phyloP scores from a whole-genome alignment of 2,888 invertebrate species.

The Dynastes maya region DNA sequence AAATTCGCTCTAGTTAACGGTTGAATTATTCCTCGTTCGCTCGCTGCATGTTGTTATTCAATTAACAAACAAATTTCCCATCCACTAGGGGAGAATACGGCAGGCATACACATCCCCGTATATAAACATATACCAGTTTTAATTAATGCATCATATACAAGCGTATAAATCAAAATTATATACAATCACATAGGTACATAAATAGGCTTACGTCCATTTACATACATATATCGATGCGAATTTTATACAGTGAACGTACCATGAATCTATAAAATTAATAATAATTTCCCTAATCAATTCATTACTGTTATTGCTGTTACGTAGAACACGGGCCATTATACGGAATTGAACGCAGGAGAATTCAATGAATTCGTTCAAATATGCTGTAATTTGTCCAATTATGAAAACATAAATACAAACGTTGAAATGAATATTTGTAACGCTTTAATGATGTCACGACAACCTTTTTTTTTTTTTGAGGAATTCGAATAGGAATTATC shows the following conservation, averaged over 20 bases:
- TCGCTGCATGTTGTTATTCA: slow-evolving; percentile 14
- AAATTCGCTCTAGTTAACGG: not conserved
- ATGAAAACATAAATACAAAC: too few relatives aligned
- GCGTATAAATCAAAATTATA: slow-evolving; percentile 40
- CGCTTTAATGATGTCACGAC: too few relatives aligned
- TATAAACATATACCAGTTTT: slow-evolving; percentile 35
- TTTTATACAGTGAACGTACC: too few relatives aligned
- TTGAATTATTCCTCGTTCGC: slow-evolving; percentile 3
- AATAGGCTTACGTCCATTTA: too few relatives aligned
- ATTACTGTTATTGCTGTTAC: not conserved
- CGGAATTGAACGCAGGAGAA: not conserved
- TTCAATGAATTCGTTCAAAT: not conserved
- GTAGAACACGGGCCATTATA: too few relatives aligned
- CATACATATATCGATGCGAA: too few relatives aligned
- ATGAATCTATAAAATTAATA: not conserved
- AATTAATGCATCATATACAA: slow-evolving; percentile 22
- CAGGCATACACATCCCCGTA: slow-evolving; percentile 1
- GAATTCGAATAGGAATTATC: too few relatives aligned
- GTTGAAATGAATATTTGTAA: too few relatives aligned
- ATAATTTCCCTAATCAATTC: slow-evolving; percentile 4
- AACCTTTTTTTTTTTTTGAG: too few relatives aligned
- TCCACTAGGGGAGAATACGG: not conserved
- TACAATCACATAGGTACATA: not conserved
- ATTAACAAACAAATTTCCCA: slow-evolving; percentile 33
- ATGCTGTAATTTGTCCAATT: not conserved